Evolutionary conservation across 2,888 invertebrate species (phyloP).

Genomic region (Noctuana brunneofusca): DNA sequence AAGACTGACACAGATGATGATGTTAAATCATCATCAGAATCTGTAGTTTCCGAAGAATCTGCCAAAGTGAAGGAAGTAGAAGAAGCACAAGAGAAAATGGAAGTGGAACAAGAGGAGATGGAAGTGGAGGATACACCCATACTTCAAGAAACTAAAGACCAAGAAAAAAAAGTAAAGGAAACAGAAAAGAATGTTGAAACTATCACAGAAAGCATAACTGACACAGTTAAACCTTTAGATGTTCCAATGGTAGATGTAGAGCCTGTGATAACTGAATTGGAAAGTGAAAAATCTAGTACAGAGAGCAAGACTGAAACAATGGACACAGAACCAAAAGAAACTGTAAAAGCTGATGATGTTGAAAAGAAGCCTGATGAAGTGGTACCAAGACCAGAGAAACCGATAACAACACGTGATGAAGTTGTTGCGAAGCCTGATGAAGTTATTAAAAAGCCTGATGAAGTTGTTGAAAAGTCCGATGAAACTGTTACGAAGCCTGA

Average conservation of each 20-base stretch:
- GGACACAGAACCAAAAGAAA: conserved; percentile 46
- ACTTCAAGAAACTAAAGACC: conserved; percentile 22
- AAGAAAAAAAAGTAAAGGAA: conserved; percentile 41
- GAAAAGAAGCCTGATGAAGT: conserved; percentile 14
- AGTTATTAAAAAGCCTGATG: conserved; percentile 15
- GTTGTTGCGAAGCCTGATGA: conserved; percentile 3
- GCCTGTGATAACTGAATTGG: conserved; percentile 50
- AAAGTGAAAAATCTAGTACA: conserved; percentile 54
- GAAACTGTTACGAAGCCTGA: background rate
- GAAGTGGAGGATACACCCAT: conserved; percentile 52
- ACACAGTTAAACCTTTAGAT: conserved; percentile 48
- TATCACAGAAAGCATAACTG: conserved; percentile 54
- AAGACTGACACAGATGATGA: conserved; percentile 73
- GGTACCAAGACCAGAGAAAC: background rate
- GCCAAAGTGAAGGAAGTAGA: conserved; percentile 63
- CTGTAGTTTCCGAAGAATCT: conserved; percentile 40
- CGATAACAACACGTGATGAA: conserved; percentile 31
- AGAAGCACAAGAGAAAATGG: background rate
- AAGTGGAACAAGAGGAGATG: conserved; percentile 26
- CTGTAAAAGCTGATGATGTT: conserved; percentile 49
- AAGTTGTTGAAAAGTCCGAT: conserved; percentile 11
- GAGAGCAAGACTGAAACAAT: conserved; percentile 9
- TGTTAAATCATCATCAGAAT: conserved; percentile 53
- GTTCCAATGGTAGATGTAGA: conserved; percentile 49
- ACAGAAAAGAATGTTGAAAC: conserved; percentile 45